phyloP scores from a whole-genome alignment of 2,797 vertebrate genomes.

The Premnoplex brunnescens region DNA sequence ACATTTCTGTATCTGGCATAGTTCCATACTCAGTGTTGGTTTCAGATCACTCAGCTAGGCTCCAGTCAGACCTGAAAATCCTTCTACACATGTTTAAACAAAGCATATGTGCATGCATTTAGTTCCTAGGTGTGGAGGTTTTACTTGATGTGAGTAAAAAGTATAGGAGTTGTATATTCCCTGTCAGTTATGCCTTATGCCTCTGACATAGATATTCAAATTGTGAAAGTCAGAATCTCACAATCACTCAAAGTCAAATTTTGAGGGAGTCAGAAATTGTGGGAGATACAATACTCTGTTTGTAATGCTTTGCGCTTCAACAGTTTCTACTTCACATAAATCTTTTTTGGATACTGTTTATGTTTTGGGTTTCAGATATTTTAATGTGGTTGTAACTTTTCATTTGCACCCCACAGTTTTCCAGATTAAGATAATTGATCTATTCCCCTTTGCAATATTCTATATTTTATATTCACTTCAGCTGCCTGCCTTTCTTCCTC shows the following conservation, averaged over 20 bases:
- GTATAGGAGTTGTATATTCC: background rate
- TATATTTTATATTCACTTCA: conserved; percentile 16
- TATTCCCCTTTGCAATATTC: background rate
- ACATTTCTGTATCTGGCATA: background rate
- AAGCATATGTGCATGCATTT: background rate
- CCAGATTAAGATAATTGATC: background rate
- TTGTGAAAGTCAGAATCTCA: background rate
- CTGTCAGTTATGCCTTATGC: background rate
- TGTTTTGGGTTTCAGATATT: background rate
- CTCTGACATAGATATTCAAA: background rate
- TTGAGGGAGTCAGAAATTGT: background rate
- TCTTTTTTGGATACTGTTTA: background rate
- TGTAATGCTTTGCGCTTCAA: background rate
- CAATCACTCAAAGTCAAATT: background rate
- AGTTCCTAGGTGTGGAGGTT: background rate
- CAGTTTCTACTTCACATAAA: background rate
- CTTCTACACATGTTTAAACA: background rate
- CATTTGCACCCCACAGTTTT: background rate
- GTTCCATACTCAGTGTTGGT: background rate
- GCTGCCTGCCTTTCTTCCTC: background rate
- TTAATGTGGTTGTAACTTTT: conserved; percentile 1
- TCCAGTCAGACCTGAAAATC: background rate
- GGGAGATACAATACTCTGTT: background rate
- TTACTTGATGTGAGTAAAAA: background rate
- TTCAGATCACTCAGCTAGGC: background rate